phyloP scores from a whole-genome alignment of 1,140 invertebrate genomes.

The Nasonia vitripennis region DNA sequence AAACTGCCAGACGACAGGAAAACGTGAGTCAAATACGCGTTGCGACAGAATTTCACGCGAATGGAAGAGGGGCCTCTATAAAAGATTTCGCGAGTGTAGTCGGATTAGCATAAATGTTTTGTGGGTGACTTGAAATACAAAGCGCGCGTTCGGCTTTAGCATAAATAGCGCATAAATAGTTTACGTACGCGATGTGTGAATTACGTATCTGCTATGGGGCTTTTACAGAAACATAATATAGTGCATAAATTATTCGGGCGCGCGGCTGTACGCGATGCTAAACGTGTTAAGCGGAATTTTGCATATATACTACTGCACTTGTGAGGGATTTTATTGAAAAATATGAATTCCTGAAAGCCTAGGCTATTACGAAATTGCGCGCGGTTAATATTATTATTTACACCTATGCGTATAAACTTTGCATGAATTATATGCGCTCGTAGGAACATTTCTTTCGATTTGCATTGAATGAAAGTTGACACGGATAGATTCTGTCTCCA shows the following conservation, averaged over 20 bases:
- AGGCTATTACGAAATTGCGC: background rate
- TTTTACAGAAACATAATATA: background rate
- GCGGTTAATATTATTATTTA: background rate
- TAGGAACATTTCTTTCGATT: background rate
- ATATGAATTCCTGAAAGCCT: background rate
- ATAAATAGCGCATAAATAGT: too few relatives aligned
- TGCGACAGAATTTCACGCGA: too few relatives aligned
- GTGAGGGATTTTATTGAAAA: background rate
- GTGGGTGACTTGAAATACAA: too few relatives aligned
- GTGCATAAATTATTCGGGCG: background rate
- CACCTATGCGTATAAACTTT: background rate
- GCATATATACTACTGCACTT: background rate
- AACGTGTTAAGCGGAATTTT: background rate
- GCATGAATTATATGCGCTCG: background rate
- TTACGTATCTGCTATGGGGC: too few relatives aligned
- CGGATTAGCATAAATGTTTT: too few relatives aligned
- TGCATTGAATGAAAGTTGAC: constrained; percentile 12
- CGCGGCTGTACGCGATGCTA: background rate
- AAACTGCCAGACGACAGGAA: too few relatives aligned
- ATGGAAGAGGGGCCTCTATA: too few relatives aligned
- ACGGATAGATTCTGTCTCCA: background rate
- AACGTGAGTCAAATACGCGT: too few relatives aligned
- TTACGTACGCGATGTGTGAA: too few relatives aligned
- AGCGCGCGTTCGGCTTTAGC: too few relatives aligned
- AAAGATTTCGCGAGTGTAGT: too few relatives aligned